Percentiles rank a stretch among this genome's conserved stretches.
These are phyloP conservation scores for Thereva nobilitata DNA, from an alignment of 2,888 invertebrate genomes.

Conservation along the genomic window DNA sequence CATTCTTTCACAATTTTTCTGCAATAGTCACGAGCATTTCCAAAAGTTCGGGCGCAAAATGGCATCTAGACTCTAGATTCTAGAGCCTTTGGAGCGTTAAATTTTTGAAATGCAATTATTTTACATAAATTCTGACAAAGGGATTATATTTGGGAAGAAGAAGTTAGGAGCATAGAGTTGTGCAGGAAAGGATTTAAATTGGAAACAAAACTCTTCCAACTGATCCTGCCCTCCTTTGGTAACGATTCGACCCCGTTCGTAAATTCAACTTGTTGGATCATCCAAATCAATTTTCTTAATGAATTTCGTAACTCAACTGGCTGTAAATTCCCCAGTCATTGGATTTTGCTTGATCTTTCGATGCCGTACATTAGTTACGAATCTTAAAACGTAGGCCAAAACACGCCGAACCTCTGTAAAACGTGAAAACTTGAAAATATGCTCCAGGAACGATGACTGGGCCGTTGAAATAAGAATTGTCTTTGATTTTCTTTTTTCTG, in stretches of 20 bases:
- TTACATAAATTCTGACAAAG: not conserved
- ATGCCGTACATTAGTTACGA: not conserved
- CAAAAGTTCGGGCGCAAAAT: conserved; percentile 21
- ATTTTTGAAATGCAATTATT: conserved; percentile 7
- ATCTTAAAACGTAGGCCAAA: not conserved
- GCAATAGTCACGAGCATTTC: conserved; percentile 17
- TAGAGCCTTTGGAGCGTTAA: conserved; percentile 13
- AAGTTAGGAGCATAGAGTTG: not conserved
- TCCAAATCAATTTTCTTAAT: too few species aligned
- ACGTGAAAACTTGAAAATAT: not conserved
- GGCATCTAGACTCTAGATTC: conserved; percentile 15
- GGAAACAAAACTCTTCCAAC: not conserved
- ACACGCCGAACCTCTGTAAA: not conserved
- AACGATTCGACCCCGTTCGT: not conserved
- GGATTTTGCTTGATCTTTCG: not conserved
- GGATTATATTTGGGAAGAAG: conserved; percentile 16
- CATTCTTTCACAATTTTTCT: conserved; percentile 35
- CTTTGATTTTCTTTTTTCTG: not conserved
- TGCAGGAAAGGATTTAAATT: conserved; percentile 1
- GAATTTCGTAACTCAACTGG: not conserved
- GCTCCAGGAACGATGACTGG: too few species aligned
- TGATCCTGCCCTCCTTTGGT: not conserved
- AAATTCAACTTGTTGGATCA: not conserved
- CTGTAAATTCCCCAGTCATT: not conserved
- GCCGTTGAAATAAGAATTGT: too few species aligned